Evolutionary conservation across 2,113 vertebrate genomes (phyloP).

Genomic region (Rhadina sibilatrix): DNA sequence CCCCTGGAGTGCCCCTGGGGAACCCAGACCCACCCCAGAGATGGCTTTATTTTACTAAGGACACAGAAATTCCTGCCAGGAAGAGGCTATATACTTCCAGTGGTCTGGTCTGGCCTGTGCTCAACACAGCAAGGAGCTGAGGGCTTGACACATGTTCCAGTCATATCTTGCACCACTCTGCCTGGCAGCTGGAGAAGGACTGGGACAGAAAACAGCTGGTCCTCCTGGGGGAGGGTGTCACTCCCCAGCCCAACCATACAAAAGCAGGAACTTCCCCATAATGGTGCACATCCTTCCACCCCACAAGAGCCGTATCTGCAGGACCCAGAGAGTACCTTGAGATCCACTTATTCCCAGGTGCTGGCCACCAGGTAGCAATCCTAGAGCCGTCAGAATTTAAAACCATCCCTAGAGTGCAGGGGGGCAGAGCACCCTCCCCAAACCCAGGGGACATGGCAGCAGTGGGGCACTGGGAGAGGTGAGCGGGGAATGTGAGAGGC

Average conservation of each 20-base stretch:
- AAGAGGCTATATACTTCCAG: not conserved
- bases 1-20: not conserved
- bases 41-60: not conserved
- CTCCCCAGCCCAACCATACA: not conserved
- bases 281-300: not conserved
- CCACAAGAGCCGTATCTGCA: not conserved
- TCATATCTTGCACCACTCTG: not conserved
- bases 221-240: not conserved
- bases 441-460: accelerated
- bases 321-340: not conserved
- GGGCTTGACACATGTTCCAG: not conserved
- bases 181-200: not conserved
- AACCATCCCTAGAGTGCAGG: accelerated
- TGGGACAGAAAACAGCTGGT: not conserved
- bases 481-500: accelerated
- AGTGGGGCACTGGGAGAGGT: not conserved
- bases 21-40: not conserved
- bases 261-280: not conserved
- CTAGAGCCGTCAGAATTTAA: not conserved
- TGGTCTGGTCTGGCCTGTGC: not conserved
- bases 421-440: not conserved
- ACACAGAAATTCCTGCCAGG: not conserved
- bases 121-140: not conserved
- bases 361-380: not conserved
- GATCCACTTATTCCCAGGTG: not conserved